Conservation (phyloP, 2,113 vertebrate genomes). For the Vimba vimba region DNA sequence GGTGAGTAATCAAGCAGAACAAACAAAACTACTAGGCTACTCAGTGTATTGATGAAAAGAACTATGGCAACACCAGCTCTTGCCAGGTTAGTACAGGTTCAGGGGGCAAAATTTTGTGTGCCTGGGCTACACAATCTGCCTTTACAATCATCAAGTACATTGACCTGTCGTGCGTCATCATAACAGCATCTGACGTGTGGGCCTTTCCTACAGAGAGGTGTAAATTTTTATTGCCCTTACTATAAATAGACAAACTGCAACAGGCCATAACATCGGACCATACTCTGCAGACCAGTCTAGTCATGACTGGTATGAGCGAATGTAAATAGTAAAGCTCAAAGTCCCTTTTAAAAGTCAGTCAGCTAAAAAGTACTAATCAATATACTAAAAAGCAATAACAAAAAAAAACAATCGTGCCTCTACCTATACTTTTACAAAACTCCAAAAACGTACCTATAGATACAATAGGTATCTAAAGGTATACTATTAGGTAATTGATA, state of each 20-base stretch:
- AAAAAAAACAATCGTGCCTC: background rate
- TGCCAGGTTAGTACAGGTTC: background rate
- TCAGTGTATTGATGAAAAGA: background rate
- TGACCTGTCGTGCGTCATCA: background rate
- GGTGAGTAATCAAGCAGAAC: too few species aligned
- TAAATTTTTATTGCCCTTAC: background rate
- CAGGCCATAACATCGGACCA: background rate
- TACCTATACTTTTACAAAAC: background rate
- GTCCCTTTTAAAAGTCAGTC: background rate
- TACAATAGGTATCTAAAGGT: background rate
- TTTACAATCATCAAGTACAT: background rate
- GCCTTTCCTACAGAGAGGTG: slow-evolving; percentile 9
- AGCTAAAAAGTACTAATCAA: too few species aligned
- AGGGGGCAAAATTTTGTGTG: background rate
- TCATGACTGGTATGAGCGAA: slow-evolving; percentile 3
- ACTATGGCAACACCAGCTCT: background rate
- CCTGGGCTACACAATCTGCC: background rate
- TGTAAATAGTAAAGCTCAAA: background rate
- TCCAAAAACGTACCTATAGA: background rate
- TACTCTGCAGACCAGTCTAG: background rate
- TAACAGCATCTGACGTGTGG: background rate
- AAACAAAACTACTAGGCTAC: too few species aligned
- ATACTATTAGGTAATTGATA: too few species aligned
- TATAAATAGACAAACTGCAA: background rate
- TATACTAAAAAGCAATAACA: too few species aligned